These are phyloP conservation scores for Apis laboriosa DNA, from an alignment of 1,140 invertebrate species.

Conservation along the genomic window DNA sequence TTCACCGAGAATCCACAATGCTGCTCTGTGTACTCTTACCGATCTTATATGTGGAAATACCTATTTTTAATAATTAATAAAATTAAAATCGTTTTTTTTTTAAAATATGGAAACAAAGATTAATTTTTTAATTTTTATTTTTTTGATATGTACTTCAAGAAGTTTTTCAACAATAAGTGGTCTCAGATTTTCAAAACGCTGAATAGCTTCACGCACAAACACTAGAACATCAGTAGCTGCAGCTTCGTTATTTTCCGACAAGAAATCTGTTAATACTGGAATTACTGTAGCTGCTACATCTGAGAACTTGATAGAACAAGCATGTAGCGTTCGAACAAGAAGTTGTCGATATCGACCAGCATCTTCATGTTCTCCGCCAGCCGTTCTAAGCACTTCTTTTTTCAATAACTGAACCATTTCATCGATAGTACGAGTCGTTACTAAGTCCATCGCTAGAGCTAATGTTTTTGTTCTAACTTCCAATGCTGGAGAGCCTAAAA, in stretches of 20 bases:
- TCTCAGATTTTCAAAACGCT: slow-evolving; percentile 92
- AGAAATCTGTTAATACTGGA: slow-evolving; percentile 96
- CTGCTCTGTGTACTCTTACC: slow-evolving; percentile 93
- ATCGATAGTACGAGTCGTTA: slow-evolving; percentile 95
- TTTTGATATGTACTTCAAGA: slow-evolving; percentile 80
- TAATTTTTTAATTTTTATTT: not conserved
- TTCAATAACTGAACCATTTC: slow-evolving; percentile 97
- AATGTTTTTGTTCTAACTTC: slow-evolving; percentile 97
- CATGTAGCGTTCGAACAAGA: slow-evolving; percentile 96
- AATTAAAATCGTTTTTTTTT: slow-evolving; percentile 5
- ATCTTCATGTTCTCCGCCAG: slow-evolving; percentile 96
- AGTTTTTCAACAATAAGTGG: slow-evolving; percentile 87
- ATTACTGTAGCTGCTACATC: slow-evolving; percentile 97
- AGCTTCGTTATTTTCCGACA: slow-evolving; percentile 96
- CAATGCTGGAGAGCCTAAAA: slow-evolving; percentile 88
- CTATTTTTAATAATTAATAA: slow-evolving; percentile 49
- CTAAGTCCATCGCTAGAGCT: slow-evolving; percentile 93
- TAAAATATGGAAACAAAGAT: no score
- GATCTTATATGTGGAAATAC: slow-evolving; percentile 90
- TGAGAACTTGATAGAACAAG: slow-evolving; percentile 98
- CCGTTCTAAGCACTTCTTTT: slow-evolving; percentile 96
- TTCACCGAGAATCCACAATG: slow-evolving; percentile 99
- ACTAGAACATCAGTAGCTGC: slow-evolving; percentile 97
- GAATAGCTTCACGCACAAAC: slow-evolving; percentile 97
- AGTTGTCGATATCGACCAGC: slow-evolving; percentile 97